These are phyloP conservation scores for Brachyopa scutellaris DNA, from an alignment of 2,888 invertebrate genomes.

Conservation along the genomic window DNA sequence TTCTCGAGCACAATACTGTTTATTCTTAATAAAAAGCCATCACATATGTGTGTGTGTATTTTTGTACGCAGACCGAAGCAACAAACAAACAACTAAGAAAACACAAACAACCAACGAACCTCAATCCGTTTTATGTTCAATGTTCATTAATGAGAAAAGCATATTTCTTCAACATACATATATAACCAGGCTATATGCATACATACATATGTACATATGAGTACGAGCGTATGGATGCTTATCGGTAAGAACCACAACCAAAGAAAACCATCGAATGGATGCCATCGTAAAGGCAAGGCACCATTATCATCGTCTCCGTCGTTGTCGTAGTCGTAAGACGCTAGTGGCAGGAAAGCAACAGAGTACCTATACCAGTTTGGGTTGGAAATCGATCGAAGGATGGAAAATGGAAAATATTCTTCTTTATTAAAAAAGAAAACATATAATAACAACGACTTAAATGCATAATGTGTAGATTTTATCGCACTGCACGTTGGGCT, in stretches of 20 bases:
- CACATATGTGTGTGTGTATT: constrained; percentile 16
- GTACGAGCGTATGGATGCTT: constrained; percentile 10
- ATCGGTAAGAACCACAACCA: constrained; percentile 20
- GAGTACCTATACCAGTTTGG: not conserved
- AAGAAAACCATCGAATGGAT: constrained; percentile 34
- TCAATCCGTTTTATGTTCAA: constrained; percentile 63
- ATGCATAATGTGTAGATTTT: constrained; percentile 48
- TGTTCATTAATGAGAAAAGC: constrained; percentile 68
- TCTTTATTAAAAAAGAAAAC: constrained; percentile 9
- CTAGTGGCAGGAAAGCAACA: constrained; percentile 34
- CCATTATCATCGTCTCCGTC: constrained; percentile 4
- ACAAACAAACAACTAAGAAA: constrained; percentile 2
- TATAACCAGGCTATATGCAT: not conserved
- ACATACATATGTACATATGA: not conserved
- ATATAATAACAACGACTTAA: constrained; percentile 7
- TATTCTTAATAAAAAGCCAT: constrained; percentile 51
- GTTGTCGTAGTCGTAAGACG: constrained; percentile 36
- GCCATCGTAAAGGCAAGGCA: constrained; percentile 17
- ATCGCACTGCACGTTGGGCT: constrained; percentile 9
- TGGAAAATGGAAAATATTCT: constrained; percentile 4
- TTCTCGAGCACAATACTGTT: constrained; percentile 18
- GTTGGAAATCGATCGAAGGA: constrained; percentile 37
- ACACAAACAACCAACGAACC: constrained; percentile 19
- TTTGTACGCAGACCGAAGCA: not conserved
- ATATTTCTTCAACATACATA: constrained; percentile 27